Evolutionary conservation across 1,140 invertebrate species (phyloP), one percentile per base, ranked within the genome.

Genomic region (Choristoneura fumiferana): DNA sequence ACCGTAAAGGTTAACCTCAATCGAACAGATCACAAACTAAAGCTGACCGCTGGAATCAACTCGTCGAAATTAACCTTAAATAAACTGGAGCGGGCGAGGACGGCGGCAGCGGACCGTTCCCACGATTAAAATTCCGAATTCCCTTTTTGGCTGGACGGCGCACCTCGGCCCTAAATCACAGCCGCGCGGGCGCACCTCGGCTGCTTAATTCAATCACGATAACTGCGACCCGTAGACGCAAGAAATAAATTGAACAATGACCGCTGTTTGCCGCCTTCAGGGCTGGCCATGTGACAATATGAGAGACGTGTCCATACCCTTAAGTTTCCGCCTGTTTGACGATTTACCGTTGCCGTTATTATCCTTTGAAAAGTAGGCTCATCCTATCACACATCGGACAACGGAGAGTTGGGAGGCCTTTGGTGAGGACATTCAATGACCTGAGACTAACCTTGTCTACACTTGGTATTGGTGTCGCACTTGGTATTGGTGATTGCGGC

Each of bases 221-320:
- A 84, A 87, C 79, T 81, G 82, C 74, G 76, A 69, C 63, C 71
- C 68, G 62, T 66, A 56, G 58, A 63, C 69, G 78, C 75, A 78
- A 83, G 74, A 87, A 80, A 84, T 82, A 84, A 84, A 87, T 87
- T 87, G 81, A 84, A 77, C 84, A 80, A 78, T 79, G 81, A 73
- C 77, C 73, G 73, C 76, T 77, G 74, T 65, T 54, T 58, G 56
- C 58, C 55, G 40, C 33, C 15, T 15, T 8, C 33, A 53, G 29
- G n/a, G 10, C 9, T 43, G 65, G 65, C 64, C 62, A 33, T 62
- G n/a, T n/a, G n/a, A n/a, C n/a, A n/a, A n/a, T n/a, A n/a, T n/a
- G n/a, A n/a, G n/a, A 60, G n/a, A 57, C 22, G 12, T 35, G n/a
- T 45, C 4, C 14, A 58, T 5, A 17, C 4, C 12, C 10, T 6